These are phyloP conservation scores for Melanotaenia parkinsoni DNA, from an alignment of 2,797 vertebrate species.

Conservation along the genomic window DNA sequence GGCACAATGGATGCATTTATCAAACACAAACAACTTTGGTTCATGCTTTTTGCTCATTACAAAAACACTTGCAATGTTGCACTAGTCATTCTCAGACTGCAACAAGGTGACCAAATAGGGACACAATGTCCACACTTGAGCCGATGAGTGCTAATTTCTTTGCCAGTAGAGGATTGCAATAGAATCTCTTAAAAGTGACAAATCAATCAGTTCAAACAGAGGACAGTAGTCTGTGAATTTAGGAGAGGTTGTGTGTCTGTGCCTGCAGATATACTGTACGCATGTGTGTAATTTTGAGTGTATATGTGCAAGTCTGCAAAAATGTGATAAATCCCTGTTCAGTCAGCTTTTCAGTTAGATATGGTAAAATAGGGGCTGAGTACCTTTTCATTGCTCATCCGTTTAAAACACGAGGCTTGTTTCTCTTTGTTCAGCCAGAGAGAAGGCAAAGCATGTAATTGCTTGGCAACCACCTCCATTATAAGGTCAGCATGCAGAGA, in stretches of 20 bases:
- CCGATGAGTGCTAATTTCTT: slow-evolving; percentile 62
- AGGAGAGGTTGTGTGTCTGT: slow-evolving; percentile 18
- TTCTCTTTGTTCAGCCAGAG: slow-evolving; percentile 75
- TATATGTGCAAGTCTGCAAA: slow-evolving; percentile 66
- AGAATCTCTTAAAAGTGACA: slow-evolving; percentile 53
- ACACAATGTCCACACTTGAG: slow-evolving; percentile 52
- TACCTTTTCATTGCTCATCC: slow-evolving; percentile 78
- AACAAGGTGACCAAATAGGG: slow-evolving; percentile 48
- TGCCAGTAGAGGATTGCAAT: slow-evolving; percentile 22
- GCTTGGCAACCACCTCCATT: slow-evolving; percentile 81
- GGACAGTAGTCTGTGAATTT: slow-evolving; percentile 35
- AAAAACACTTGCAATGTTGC: slow-evolving; percentile 44
- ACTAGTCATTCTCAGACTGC: slow-evolving; percentile 32
- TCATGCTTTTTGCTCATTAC: slow-evolving; percentile 44
- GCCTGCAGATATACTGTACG: slow-evolving; percentile 38
- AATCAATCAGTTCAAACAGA: slow-evolving; percentile 61
- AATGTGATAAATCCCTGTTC: slow-evolving; percentile 74
- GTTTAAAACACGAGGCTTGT: slow-evolving; percentile 75
- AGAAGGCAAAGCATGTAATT: slow-evolving; percentile 78
- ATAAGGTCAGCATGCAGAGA: slow-evolving; percentile 77
- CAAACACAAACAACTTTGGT: slow-evolving; percentile 44
- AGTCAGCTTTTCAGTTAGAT: slow-evolving; percentile 73
- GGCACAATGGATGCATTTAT: slow-evolving; percentile 49
- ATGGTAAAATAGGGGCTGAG: slow-evolving; percentile 70
- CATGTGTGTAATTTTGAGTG: slow-evolving; percentile 52